phyloP scores from a whole-genome alignment of 2,113 vertebrate genomes.

The Petaurus breviceps region DNA sequence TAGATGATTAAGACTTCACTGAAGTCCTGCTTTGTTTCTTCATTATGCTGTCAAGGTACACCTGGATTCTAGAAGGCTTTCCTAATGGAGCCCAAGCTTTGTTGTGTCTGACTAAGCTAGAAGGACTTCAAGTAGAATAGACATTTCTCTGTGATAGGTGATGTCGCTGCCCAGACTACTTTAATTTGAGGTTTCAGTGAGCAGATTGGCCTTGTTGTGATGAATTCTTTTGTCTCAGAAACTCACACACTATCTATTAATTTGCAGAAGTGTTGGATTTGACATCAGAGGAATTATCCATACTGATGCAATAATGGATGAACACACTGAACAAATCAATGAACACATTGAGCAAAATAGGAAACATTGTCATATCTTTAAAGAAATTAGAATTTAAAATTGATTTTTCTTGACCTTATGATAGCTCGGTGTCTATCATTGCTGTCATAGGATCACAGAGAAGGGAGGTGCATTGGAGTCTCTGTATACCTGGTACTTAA shows the following conservation, averaged over 20 bases:
- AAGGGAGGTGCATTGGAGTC: not conserved
- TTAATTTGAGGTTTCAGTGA: not conserved
- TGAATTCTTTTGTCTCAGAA: not conserved
- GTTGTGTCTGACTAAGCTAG: not conserved
- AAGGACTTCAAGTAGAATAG: not conserved
- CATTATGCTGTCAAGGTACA: not conserved
- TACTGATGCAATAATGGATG: not conserved
- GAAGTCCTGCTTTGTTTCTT: not conserved
- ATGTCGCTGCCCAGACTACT: not conserved
- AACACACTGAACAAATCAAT: too few relatives aligned
- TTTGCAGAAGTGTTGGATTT: not conserved
- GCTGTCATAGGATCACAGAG: not conserved
- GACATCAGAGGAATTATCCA: not conserved
- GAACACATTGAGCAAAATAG: not conserved
- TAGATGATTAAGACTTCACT: not conserved
- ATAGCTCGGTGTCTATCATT: not conserved
- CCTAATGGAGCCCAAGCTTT: not conserved
- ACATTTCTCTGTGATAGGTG: not conserved
- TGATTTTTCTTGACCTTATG: not conserved
- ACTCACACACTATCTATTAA: not conserved
- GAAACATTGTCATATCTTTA: not conserved
- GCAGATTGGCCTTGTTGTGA: not conserved
- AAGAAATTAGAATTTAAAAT: constrained; percentile 32
- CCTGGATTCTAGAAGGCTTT: not conserved
- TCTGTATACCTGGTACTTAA: not conserved